A percentile compares a stretch with the other conserved stretches of the same genome.
Evolutionary conservation across 92 coral and sea anemone species (phyloP).

Genomic region (Paramuricea clavata): DNA sequence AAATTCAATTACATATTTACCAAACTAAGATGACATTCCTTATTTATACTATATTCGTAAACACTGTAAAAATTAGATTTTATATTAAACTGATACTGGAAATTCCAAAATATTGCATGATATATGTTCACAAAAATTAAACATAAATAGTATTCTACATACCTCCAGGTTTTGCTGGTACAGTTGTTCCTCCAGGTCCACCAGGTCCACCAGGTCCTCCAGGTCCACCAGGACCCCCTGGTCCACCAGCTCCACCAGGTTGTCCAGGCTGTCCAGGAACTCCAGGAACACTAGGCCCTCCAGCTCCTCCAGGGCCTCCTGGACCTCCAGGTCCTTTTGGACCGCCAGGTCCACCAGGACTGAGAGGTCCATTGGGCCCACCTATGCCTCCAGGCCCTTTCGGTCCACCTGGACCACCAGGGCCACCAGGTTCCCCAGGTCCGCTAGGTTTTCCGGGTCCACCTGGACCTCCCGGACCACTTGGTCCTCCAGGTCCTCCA

Average conservation of each 20-base stretch:
- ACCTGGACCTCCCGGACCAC: slow-evolving; percentile 76
- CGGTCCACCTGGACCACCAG: slow-evolving; percentile 47
- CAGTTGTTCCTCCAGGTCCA: slow-evolving; percentile 50
- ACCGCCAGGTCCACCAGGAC: slow-evolving; percentile 64
- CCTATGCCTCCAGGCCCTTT: slow-evolving; percentile 73
- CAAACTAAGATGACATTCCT: too few relatives aligned
- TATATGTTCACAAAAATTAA: too few relatives aligned
- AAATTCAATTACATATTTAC: too few relatives aligned
- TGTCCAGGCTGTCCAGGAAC: slow-evolving; percentile 69
- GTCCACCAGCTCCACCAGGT: slow-evolving; percentile 66
- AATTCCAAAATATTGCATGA: too few relatives aligned
- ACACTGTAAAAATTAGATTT: too few relatives aligned
- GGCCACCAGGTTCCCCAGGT: slow-evolving; percentile 84
- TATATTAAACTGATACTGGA: too few relatives aligned
- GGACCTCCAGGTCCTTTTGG: slow-evolving; percentile 79
- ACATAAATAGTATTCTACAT: slow-evolving; percentile 47
- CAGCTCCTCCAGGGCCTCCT: slow-evolving; percentile 75
- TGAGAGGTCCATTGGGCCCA: slow-evolving; percentile 62
- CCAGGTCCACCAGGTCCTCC: slow-evolving; percentile 69
- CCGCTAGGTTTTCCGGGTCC: slow-evolving; percentile 75
- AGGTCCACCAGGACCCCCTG: slow-evolving; percentile 74
- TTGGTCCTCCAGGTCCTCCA: slow-evolving; percentile 23
- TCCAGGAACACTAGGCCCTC: slow-evolving; percentile 71
- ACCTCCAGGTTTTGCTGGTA: slow-evolving; percentile 60
- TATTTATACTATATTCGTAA: too few relatives aligned